Evolutionary conservation across 2,113 vertebrate species (phyloP).

Genomic region (Myotis lucifugus): DNA sequence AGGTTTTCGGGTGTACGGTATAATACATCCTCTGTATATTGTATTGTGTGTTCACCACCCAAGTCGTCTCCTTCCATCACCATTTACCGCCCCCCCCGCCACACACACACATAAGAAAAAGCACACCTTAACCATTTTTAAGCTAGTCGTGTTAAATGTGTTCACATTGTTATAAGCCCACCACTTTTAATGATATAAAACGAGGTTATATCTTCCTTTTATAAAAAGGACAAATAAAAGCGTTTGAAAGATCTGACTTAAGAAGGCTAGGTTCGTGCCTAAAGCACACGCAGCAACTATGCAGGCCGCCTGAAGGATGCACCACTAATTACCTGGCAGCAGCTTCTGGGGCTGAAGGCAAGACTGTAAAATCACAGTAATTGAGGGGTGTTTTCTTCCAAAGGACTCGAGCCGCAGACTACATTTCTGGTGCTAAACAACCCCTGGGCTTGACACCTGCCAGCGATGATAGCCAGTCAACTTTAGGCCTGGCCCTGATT

Average conservation of each 20-base stretch:
- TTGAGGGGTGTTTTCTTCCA: neutral
- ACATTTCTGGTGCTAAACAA: neutral
- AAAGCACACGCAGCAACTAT: neutral
- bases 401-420: neutral
- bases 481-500: neutral
- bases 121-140: neutral
- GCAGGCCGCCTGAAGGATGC: neutral
- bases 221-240: neutral
- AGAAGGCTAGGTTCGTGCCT: neutral
- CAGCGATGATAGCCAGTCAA: neutral
- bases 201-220: neutral
- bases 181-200: neutral
- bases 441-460: neutral
- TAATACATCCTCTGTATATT: no score
- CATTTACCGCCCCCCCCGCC: no score
- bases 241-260: neutral
- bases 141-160: neutral
- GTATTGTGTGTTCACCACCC: no score
- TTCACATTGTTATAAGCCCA: neutral
- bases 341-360: neutral
- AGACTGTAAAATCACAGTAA: neutral
- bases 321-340: conserved; percentile 1
- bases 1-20: no score
- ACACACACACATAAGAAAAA: neutral
- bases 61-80: no score